Percentiles rank a stretch among this genome's conserved stretches.
These are phyloP conservation scores for Lasiommata megera DNA, from an alignment of 2,888 invertebrate species.

Conservation along the genomic window DNA sequence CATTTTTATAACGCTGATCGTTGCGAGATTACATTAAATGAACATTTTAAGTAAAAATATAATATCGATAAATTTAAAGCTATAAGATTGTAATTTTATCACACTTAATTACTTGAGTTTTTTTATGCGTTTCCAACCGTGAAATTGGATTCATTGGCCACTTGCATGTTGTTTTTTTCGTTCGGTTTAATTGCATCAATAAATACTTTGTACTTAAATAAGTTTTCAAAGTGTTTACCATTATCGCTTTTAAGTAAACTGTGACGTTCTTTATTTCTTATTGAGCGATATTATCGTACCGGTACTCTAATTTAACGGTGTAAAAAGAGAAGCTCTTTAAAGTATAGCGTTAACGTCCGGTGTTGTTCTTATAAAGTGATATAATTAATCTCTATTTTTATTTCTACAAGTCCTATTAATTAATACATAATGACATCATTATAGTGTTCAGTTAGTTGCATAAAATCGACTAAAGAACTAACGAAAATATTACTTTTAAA, in stretches of 20 bases:
- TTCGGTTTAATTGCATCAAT: conserved; percentile 7
- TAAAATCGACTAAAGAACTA: too few species aligned
- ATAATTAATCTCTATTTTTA: too few species aligned
- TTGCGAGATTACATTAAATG: conserved; percentile 6
- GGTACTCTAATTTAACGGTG: background rate
- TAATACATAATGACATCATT: too few species aligned
- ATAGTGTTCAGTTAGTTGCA: too few species aligned
- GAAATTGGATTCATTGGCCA: conserved; percentile 19
- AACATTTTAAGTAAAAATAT: conserved; percentile 2
- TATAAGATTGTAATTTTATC: conserved; percentile 24
- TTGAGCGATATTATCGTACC: background rate
- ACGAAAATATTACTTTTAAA: too few species aligned
- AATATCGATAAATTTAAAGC: conserved; percentile 13
- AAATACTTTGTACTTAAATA: conserved; percentile 12
- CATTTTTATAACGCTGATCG: conserved; percentile 7
- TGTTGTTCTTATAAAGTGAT: background rate
- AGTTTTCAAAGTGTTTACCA: background rate
- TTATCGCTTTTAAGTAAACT: conserved; percentile 7
- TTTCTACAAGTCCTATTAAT: too few species aligned
- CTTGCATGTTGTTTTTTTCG: conserved; percentile 14
- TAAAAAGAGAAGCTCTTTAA: too few species aligned
- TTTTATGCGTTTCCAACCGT: conserved; percentile 16
- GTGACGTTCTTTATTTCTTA: background rate
- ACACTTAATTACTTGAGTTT: conserved; percentile 21
- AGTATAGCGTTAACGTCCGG: too few species aligned